Evolutionary conservation across 2,888 invertebrate genomes (phyloP).

Genomic region (Lumbricus terrestris): DNA sequence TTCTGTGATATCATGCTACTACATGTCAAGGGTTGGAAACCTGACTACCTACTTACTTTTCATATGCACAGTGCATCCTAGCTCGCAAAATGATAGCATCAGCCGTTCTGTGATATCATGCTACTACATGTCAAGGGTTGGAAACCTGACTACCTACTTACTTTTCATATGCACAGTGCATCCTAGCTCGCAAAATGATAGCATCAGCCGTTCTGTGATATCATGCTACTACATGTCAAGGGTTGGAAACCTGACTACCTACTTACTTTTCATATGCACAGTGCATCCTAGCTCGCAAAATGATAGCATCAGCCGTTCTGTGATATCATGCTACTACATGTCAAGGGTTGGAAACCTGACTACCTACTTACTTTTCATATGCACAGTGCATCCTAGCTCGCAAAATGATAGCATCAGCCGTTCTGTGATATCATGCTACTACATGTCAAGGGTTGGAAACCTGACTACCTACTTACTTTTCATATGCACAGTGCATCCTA

Average conservation of each 20-base stretch:
- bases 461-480: not conserved
- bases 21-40: constrained; percentile 59
- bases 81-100: constrained; percentile 15
- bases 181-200: not conserved
- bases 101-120: constrained; percentile 72
- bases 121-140: constrained; percentile 62
- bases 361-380: not conserved
- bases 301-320: not conserved
- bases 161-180: not conserved
- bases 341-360: constrained; percentile 57
- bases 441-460: constrained; percentile 59
- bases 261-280: not conserved
- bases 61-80: not conserved
- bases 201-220: constrained; percentile 65
- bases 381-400: not conserved
- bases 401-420: not conserved
- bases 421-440: constrained; percentile 65
- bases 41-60: not conserved
- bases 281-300: not conserved
- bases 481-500: not conserved
- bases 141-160: not conserved
- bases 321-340: constrained; percentile 66
- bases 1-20: constrained; percentile 70
- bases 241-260: constrained; percentile 46
- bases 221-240: constrained; percentile 68